Conservation (phyloP, 2,888 invertebrate genomes). For the Pollenia griseotomentosa region DNA sequence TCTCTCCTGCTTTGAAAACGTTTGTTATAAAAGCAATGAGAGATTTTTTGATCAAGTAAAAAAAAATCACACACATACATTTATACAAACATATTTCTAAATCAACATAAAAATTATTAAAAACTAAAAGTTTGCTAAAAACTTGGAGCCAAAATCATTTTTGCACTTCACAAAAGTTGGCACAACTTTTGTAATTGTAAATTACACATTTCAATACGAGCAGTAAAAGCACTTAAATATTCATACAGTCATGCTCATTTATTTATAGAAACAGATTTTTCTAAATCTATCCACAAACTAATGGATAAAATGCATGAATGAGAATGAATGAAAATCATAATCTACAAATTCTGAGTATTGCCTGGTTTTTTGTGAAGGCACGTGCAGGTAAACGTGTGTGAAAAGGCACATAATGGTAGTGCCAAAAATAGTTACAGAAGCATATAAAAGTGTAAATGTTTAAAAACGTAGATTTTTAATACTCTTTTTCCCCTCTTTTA, state of each 20-base stretch:
- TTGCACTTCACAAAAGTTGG: conserved; percentile 69
- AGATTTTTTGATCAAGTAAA: conserved; percentile 9
- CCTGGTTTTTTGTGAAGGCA: background rate
- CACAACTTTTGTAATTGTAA: conserved; percentile 58
- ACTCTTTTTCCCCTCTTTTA: background rate
- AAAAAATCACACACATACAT: background rate
- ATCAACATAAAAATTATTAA: conserved; percentile 32
- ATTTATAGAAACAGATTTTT: conserved; percentile 20
- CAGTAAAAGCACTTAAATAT: conserved; percentile 52
- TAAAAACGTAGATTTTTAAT: background rate
- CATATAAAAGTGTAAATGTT: background rate
- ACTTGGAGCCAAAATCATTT: conserved; percentile 58
- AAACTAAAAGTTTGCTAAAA: conserved; percentile 48
- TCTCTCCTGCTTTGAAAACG: background rate
- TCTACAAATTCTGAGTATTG: conserved; percentile 44
- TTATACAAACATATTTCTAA: background rate
- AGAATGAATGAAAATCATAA: conserved; percentile 53
- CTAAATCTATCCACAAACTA: conserved; percentile 11
- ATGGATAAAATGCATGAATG: conserved; percentile 35
- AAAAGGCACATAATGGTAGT: background rate
- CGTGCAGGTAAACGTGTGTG: background rate
- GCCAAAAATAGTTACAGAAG: conserved; percentile 1
- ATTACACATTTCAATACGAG: conserved; percentile 39
- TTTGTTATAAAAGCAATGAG: background rate
- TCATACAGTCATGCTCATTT: conserved; percentile 44